Conservation (phyloP, 2,113 vertebrate species). For the Nothoprocta perdicaria region DNA sequence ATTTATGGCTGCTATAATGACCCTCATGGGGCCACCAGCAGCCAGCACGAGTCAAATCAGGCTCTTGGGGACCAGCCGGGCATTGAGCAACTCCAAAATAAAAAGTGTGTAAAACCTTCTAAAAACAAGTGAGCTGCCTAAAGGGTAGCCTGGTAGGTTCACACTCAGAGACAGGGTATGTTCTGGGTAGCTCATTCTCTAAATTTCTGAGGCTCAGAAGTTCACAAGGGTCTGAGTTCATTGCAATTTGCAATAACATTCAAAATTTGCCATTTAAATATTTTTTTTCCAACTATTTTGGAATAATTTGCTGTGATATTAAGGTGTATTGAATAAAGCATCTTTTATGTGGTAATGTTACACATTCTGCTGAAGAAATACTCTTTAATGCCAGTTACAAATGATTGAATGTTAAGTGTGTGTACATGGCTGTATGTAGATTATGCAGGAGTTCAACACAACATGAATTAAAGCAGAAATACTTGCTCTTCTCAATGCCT, state of each 20-base stretch:
- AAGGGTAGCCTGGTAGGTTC: background rate
- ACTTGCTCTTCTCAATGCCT: background rate
- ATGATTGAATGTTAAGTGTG: background rate
- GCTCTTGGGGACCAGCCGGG: background rate
- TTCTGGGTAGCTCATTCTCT: background rate
- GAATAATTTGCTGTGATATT: background rate
- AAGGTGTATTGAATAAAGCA: background rate
- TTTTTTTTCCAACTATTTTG: background rate
- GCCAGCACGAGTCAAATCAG: background rate
- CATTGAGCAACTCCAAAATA: background rate
- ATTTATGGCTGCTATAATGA: background rate
- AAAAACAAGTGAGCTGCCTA: background rate
- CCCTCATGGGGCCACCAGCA: background rate
- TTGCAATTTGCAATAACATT: background rate
- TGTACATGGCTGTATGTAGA: background rate
- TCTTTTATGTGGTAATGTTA: background rate
- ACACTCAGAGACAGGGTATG: rapidly evolving
- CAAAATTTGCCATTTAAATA: background rate
- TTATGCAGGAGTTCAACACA: background rate
- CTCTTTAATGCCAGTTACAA: background rate
- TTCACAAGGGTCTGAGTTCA: background rate
- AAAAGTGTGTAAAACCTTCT: background rate
- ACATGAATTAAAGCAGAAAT: background rate
- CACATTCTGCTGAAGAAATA: background rate
- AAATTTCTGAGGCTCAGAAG: background rate